Evolutionary conservation across 1,140 invertebrate genomes (phyloP), one percentile per base, ranked within the genome.

Genomic region (Pseudomyrmex sp.): DNA sequence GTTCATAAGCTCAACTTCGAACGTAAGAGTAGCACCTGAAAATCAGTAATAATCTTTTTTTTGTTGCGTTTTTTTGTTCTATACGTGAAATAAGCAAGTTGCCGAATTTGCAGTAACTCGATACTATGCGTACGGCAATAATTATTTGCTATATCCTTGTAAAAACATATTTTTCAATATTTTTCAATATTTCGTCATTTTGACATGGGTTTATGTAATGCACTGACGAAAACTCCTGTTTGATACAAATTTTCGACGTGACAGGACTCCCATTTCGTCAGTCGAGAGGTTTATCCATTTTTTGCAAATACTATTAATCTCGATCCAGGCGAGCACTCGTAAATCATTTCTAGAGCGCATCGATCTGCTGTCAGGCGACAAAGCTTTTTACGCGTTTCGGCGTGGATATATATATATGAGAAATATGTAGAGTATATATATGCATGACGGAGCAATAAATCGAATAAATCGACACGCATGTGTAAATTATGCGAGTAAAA

Each of bases 1-100:
- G 93, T 97, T 97, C 91, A 99, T 96, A 13, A 99, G 95, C 92
- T 99, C 98, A 63, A 98, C 98, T 68, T 99, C 98, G 94, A 99
- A 99, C 69, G 96, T 94, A 13, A 99, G 96, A 54, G 97, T 98
- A 26, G 98, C 97, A 92, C 97, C 96, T 97, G 93, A 35, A 35
- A 94, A 95, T 88, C 66, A 85, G 35, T 85, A 85, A 74, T 52
- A 44, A 68, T 8, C 13, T 50, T 82, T 20, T 4, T 7, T 35
- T 35, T 52, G 9, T 82, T 63, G 54, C 5, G 35, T 7, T 7
- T 35, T 35, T 35, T 35, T 35, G 0, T 35, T 35, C 26, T 18
- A 18, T 18, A 18, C 20, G 20, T 18, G 13, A 66, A 15, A 10
- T 77, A 76, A 1, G 0, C 12, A 44, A 62, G 61, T 62, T 46